These are phyloP conservation scores for Hyles euphorbiae DNA, from an alignment of 1,140 invertebrate species.

Conservation along the genomic window DNA sequence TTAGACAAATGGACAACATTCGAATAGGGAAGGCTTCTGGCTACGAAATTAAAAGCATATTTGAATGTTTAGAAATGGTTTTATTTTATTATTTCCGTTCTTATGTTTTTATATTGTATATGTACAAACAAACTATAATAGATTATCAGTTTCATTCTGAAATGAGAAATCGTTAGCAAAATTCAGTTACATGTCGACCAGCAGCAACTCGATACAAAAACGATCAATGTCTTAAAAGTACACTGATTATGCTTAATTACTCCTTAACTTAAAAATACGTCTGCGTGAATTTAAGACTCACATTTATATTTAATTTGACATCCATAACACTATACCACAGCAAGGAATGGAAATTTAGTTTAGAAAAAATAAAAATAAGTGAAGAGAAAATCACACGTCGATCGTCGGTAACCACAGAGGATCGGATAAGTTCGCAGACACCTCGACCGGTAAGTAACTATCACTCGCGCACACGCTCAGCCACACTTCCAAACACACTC, in stretches of 20 bases:
- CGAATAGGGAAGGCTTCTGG: too few relatives aligned
- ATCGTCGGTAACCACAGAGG: conserved; percentile 35
- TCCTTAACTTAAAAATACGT: conserved; percentile 69
- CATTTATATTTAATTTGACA: conserved; percentile 54
- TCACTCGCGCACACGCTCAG: conserved; percentile 34
- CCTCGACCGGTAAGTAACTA: conserved; percentile 38
- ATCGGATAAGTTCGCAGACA: conserved; percentile 37
- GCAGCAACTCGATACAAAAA: conserved; percentile 43
- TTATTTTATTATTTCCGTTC: conserved; percentile 68
- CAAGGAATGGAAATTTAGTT: conserved; percentile 68
- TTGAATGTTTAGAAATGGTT: conserved; percentile 67
- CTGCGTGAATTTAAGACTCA: conserved; percentile 55
- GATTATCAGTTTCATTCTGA: conserved; percentile 67
- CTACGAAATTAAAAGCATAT: conserved; percentile 26
- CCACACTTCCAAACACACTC: conserved; percentile 43
- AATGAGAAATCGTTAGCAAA: conserved; percentile 63
- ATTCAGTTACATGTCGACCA: conserved; percentile 47
- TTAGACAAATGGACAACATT: too few relatives aligned
- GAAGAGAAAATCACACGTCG: conserved; percentile 44
- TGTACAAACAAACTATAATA: conserved; percentile 74
- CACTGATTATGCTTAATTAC: conserved; percentile 64
- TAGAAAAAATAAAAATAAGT: conserved; percentile 46
- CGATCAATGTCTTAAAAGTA: conserved; percentile 54
- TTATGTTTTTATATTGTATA: conserved; percentile 70
- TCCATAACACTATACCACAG: conserved; percentile 67